Evolutionary conservation across 2,113 vertebrate genomes (phyloP).

Genomic region (Pogonocichla stellata): DNA sequence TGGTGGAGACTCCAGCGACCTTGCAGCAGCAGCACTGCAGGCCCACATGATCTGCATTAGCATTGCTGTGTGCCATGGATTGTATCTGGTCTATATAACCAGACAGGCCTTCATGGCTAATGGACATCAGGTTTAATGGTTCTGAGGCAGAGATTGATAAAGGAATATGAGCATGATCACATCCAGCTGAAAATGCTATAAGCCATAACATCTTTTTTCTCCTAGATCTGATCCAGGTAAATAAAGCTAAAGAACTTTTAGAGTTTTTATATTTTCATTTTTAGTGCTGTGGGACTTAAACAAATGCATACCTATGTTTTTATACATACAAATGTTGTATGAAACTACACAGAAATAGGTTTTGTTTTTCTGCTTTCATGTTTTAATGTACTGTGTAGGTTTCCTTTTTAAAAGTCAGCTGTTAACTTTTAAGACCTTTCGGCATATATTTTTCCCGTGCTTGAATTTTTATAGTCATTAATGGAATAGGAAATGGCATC

Average conservation of each 20-base stretch:
- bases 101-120: not conserved
- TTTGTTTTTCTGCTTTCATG: not conserved
- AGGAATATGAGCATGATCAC: not conserved
- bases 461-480: conserved; percentile 18
- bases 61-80: not conserved
- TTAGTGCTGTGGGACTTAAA: not conserved
- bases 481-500: not conserved
- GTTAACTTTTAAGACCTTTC: not conserved
- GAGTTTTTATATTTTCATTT: not conserved
- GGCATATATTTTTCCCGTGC: not conserved
- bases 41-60: not conserved
- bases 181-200: not conserved
- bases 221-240: not conserved
- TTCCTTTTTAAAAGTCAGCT: not conserved
- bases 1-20: not conserved
- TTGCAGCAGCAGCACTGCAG: not conserved
- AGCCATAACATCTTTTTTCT: not conserved
- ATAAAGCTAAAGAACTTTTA: not conserved
- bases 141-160: not conserved
- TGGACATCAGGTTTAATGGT: not conserved
- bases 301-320: not conserved
- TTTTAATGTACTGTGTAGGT: not conserved
- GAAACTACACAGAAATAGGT: not conserved
- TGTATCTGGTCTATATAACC: not conserved
- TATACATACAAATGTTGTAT: not conserved